Evolutionary conservation across 2,888 invertebrate species (phyloP).

Genomic region (Cheilosia urbana): DNA sequence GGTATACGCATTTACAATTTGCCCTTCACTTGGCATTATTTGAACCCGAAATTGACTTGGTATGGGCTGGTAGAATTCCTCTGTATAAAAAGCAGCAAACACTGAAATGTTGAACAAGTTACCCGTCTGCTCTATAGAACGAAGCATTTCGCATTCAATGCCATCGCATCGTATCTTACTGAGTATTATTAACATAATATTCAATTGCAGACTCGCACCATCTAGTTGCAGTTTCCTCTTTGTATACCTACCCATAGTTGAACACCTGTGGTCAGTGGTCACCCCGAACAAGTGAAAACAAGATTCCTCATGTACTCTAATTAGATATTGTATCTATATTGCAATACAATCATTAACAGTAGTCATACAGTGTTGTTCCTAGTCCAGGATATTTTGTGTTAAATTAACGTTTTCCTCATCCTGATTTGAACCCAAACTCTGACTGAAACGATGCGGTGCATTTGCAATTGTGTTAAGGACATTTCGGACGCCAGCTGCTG

Average conservation of each 20-base stretch:
- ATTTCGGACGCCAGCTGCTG: conserved; percentile 79
- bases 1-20: too few species aligned
- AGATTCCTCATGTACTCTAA: conserved; percentile 4
- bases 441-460: conserved; percentile 79
- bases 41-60: too few species aligned
- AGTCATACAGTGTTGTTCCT: conserved; percentile 25
- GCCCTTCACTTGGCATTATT: too few species aligned
- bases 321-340: conserved; percentile 17
- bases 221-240: neutral
- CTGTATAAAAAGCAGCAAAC: too few species aligned
- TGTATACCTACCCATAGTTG: neutral
- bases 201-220: too few species aligned
- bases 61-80: too few species aligned
- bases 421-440: conserved; percentile 70
- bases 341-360: neutral
- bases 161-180: too few species aligned
- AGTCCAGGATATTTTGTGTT: conserved; percentile 79
- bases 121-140: too few species aligned
- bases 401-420: conserved; percentile 82
- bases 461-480: conserved; percentile 80
- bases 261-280: conserved; percentile 2
- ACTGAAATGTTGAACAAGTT: too few species aligned
- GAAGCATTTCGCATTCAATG: too few species aligned
- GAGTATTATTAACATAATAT: too few species aligned
- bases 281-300: conserved; percentile 9